phyloP scores from a whole-genome alignment of 1,140 invertebrate genomes.

The Achroia grisella region DNA sequence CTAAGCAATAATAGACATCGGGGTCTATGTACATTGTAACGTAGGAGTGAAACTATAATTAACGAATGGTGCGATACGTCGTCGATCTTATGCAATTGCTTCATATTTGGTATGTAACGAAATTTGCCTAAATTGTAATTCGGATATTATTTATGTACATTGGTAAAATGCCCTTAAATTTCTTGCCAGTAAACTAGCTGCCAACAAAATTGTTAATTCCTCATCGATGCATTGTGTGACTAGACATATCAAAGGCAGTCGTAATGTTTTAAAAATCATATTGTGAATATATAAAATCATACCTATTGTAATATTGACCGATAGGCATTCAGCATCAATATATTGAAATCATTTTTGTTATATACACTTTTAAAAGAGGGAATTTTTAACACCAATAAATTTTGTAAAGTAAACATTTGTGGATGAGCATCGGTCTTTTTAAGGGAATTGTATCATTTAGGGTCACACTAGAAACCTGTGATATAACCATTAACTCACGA shows the following conservation, averaged over 20 bases:
- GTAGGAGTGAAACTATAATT: slow-evolving; percentile 59
- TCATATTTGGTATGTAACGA: slow-evolving; percentile 38
- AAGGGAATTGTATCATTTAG: slow-evolving; percentile 49
- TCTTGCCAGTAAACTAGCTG: slow-evolving; percentile 53
- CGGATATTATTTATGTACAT: slow-evolving; percentile 58
- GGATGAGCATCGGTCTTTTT: slow-evolving; percentile 19
- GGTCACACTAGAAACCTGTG: slow-evolving; percentile 66
- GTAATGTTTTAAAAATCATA: neutral
- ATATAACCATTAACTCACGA: slow-evolving; percentile 63
- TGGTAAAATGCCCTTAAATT: slow-evolving; percentile 41
- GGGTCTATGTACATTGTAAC: slow-evolving; percentile 69
- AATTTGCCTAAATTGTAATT: slow-evolving; percentile 59
- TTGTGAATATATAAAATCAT: no score
- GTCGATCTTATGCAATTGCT: slow-evolving; percentile 61
- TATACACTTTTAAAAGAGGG: neutral
- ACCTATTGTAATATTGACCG: no score
- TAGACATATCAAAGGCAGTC: slow-evolving; percentile 61
- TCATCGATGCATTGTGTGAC: slow-evolving; percentile 34
- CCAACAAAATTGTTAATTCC: slow-evolving; percentile 15
- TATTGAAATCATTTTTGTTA: neutral
- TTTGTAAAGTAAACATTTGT: slow-evolving; percentile 11
- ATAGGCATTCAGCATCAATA: neutral
- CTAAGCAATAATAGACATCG: slow-evolving; percentile 71
- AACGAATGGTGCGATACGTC: slow-evolving; percentile 69
- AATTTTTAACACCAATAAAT: slow-evolving; percentile 17